Conservation (phyloP, 2,797 vertebrate species). For the Lithobates pipiens region DNA sequence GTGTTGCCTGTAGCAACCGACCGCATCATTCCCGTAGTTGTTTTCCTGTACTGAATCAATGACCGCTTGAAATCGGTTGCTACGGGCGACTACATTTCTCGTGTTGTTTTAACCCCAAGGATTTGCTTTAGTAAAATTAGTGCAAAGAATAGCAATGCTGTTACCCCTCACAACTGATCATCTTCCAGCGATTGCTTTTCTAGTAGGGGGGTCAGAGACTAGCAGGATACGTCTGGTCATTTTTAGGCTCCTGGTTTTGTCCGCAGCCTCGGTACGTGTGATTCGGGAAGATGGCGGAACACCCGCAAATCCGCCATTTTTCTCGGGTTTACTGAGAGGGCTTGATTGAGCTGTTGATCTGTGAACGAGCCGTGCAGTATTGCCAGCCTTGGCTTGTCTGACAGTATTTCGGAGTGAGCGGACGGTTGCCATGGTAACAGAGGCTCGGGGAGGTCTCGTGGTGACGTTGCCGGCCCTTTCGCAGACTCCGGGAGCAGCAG, state of each 20-base stretch:
- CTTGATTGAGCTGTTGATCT: constrained; percentile 4
- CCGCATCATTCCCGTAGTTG: not conserved
- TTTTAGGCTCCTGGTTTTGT: not conserved
- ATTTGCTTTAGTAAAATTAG: not conserved
- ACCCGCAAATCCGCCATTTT: not conserved
- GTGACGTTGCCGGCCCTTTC: constrained; percentile 75
- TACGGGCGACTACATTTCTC: not conserved
- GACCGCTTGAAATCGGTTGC: not conserved
- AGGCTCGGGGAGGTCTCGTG: constrained; percentile 82
- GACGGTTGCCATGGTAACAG: constrained; percentile 90
- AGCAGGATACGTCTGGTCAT: not conserved
- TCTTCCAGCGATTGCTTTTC: not conserved
- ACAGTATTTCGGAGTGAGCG: constrained; percentile 77
- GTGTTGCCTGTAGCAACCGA: not conserved
- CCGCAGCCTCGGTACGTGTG: not conserved
- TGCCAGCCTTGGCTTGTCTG: constrained; percentile 64
- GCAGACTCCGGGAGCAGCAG: constrained; percentile 74
- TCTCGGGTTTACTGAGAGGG: not conserved
- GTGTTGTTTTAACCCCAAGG: not conserved
- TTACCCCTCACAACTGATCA: too few relatives aligned
- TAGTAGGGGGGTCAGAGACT: too few relatives aligned
- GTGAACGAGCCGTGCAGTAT: constrained; percentile 57
- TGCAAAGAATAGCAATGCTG: too few relatives aligned
- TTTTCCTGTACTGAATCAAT: not conserved
- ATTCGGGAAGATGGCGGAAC: not conserved